Percentiles rank a stretch among this genome's conserved stretches.
phyloP scores from a whole-genome alignment of 2,113 vertebrate species.

The Leptosomus discolor region DNA sequence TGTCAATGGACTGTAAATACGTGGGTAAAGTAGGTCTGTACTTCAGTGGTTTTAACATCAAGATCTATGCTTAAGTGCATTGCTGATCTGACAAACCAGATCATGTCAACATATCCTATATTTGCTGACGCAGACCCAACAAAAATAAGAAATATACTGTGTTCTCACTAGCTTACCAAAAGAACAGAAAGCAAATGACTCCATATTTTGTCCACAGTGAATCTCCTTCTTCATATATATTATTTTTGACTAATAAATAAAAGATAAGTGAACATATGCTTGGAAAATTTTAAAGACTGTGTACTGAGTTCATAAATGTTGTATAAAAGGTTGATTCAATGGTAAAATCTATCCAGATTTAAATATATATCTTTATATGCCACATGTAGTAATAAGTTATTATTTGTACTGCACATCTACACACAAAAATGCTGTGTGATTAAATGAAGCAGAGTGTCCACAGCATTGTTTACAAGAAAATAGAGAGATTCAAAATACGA shows the following conservation, averaged over 20 bases:
- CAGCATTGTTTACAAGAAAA: not conserved
- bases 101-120: not conserved
- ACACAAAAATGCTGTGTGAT: not conserved
- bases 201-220: not conserved
- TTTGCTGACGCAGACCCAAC: not conserved
- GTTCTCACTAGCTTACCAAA: not conserved
- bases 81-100: not conserved
- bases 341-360: not conserved
- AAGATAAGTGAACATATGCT: not conserved
- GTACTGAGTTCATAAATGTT: not conserved
- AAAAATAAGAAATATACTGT: not conserved
- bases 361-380: not conserved
- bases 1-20: not conserved
- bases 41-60: not conserved
- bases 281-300: not conserved
- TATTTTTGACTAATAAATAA: not conserved
- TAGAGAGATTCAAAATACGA: not conserved
- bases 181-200: not conserved
- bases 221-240: not conserved
- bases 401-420: not conserved
- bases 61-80: not conserved
- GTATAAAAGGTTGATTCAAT: not conserved
- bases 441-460: not conserved
- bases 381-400: not conserved
- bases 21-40: not conserved